Evolutionary conservation across 2,797 vertebrate genomes (phyloP).

Genomic region (Erethizon dorsatum): DNA sequence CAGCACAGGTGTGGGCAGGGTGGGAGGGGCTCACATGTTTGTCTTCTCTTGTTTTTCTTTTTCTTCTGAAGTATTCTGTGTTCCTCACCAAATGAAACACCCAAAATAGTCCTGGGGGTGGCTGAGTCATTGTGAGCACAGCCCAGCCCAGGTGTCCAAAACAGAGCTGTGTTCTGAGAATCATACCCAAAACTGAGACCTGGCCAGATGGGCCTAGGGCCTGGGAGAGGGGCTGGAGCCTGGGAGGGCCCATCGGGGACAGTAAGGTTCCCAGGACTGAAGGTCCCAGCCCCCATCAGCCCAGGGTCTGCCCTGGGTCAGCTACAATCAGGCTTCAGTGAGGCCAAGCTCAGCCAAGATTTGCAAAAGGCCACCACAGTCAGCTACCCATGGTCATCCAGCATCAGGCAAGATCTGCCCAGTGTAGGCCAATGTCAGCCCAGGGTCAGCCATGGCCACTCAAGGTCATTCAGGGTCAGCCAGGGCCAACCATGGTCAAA

Average conservation of each 20-base stretch:
- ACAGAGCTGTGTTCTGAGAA: conserved; percentile 49
- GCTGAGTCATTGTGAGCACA: conserved; percentile 72
- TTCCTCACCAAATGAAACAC: conserved; percentile 49
- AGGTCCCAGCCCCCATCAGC: background rate
- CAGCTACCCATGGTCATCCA: background rate
- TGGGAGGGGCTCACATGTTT: background rate
- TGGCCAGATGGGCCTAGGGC: background rate
- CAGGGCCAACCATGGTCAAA: background rate
- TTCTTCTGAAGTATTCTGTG: conserved; percentile 20
- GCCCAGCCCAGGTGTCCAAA: conserved; percentile 61
- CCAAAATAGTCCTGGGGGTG: conserved; percentile 25
- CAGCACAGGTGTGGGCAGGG: background rate
- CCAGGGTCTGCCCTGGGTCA: background rate
- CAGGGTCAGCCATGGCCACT: too few relatives aligned
- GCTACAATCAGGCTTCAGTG: background rate
- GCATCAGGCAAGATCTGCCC: background rate
- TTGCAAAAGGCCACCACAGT: background rate
- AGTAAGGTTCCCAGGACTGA: background rate
- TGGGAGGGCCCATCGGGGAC: background rate
- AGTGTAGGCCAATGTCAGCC: background rate
- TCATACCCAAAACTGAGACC: background rate
- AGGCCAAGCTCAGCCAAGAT: background rate
- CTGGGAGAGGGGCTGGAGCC: background rate
- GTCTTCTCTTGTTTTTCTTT: conserved; percentile 68
- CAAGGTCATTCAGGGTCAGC: background rate